Evolutionary conservation across 2,113 vertebrate genomes (phyloP).

Genomic region (Sakesphorus luctuosus): DNA sequence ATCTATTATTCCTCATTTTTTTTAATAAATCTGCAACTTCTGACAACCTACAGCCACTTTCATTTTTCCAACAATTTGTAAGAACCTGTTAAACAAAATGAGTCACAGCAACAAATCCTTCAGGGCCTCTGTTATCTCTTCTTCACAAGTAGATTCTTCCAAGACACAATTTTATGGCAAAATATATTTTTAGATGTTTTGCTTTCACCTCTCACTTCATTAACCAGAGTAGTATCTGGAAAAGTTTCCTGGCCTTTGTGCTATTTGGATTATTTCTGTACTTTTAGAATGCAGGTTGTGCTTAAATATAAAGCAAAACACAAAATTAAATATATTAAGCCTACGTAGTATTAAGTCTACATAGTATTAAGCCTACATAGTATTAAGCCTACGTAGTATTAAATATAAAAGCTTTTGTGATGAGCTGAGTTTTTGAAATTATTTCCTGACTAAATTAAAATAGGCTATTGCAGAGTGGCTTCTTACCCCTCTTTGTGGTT

Average conservation of each 20-base stretch:
- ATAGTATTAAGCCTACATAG: too few relatives aligned
- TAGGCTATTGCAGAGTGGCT: not conserved
- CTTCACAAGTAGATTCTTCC: constrained; percentile 1
- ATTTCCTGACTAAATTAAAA: not conserved
- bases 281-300: not conserved
- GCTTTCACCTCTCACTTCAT: constrained; percentile 34
- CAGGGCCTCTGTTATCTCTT: not conserved
- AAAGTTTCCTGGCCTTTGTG: not conserved
- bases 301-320: not conserved
- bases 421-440: not conserved
- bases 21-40: constrained; percentile 11
- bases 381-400: too few relatives aligned
- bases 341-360: too few relatives aligned
- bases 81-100: not conserved
- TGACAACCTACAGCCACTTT: not conserved
- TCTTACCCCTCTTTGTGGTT: not conserved
- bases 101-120: constrained; percentile 3
- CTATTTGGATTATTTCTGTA: not conserved
- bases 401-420: not conserved
- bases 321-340: too few relatives aligned
- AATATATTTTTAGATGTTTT: constrained; percentile 1
- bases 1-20: not conserved
- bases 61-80: constrained; percentile 10
- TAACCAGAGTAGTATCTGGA: not conserved
- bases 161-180: not conserved